Evolutionary conservation across 35 echinoderm and acorn worm species (phyloP), one percentile per base, ranked within the genome.

Genomic region (Chiridota heheva): DNA sequence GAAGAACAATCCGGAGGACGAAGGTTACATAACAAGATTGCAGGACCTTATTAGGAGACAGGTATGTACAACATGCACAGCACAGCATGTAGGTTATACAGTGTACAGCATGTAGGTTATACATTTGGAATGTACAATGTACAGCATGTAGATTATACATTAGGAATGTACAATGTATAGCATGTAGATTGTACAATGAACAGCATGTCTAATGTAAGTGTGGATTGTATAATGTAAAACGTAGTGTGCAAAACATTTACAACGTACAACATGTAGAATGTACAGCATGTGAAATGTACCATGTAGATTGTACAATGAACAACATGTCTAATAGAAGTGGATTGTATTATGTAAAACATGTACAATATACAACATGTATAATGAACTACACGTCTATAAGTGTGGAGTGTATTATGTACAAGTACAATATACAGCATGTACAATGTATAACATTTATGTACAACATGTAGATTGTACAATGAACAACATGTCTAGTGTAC

Each of bases 1-100:
- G 40, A 70, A 67, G 39, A 40, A 57, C 4, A 48, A 89, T 83
- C 87, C 87, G 7, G 63, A 72, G 16, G 68, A 89, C 42, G 44
- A 36, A 5, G 56, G 41, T 1, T 36, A 70, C 8, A 61, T 72
- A 7, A n/a, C 8, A 7, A 72, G 31, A 8, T 60, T 89, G 5
- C 60, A 67, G 42, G n/a, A 72, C 5, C 87, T 82, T 5, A 72
- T 89, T 30, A 42, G 31, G 18, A 51, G 75, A 2, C 87, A 89
- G 87, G 87, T 89, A 83, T 40, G 33, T 10, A 79, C 15, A n/a
- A 20, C 58, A 22, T 8, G 13, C 28, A 72, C 30, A 66, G 12
- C 16, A 12, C 12, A n/a, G 31, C 15, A 20, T 13, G 31, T 30
- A n/a, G 62, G 12, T n/a, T 66, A n/a, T 20, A n/a, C 15, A 13